These are phyloP conservation scores for Sakesphorus luctuosus DNA, from an alignment of 2,113 vertebrate species.

Conservation along the genomic window DNA sequence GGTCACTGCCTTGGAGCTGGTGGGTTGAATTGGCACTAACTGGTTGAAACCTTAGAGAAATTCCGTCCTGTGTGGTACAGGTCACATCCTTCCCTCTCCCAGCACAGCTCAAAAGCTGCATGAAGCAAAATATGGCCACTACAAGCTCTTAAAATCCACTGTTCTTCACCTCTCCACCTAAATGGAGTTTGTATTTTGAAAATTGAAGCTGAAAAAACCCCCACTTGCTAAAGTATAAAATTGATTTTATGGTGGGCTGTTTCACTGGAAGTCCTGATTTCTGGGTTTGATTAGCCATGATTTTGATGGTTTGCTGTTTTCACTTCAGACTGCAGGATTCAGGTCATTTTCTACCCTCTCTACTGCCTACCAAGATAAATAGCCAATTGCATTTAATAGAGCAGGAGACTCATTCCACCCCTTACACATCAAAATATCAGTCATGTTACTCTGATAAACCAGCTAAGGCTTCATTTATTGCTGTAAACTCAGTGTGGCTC, in stretches of 20 bases:
- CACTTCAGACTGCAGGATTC: background rate
- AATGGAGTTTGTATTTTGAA: background rate
- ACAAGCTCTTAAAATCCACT: slow-evolving; percentile 4
- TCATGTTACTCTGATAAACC: background rate
- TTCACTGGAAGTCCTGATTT: slow-evolving; percentile 42
- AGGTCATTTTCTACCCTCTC: background rate
- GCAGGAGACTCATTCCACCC: background rate
- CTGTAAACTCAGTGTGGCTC: background rate
- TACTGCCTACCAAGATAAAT: background rate
- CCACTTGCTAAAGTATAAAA: slow-evolving; percentile 45
- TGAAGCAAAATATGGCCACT: background rate
- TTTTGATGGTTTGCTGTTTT: slow-evolving; percentile 10
- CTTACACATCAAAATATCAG: background rate
- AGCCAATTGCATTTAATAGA: background rate
- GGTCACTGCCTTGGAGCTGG: background rate
- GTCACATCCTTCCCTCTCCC: background rate
- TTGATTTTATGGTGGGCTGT: slow-evolving; percentile 60
- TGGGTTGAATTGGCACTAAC: background rate
- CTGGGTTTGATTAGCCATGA: slow-evolving; percentile 40
- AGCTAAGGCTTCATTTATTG: background rate
- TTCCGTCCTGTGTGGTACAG: background rate
- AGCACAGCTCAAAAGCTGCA: background rate
- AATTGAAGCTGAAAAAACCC: background rate
- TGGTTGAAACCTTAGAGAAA: background rate
- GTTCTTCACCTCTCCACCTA: background rate